Conservation (phyloP, 2,888 invertebrate species). For the Oxyteleia sp. region DNA sequence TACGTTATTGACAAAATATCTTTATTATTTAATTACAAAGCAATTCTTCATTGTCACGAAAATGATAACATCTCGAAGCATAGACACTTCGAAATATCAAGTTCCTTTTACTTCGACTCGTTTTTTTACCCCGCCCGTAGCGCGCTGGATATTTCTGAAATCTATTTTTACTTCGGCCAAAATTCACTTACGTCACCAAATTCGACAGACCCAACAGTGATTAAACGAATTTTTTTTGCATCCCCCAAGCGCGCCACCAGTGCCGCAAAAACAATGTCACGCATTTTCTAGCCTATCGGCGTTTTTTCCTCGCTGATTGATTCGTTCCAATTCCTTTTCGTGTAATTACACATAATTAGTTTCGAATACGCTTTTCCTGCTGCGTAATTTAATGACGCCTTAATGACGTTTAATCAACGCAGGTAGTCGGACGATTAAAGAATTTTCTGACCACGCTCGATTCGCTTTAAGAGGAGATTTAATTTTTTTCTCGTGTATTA, state of each 20-base stretch:
- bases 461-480: constrained; percentile 24
- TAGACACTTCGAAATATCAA: constrained; percentile 9
- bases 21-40: constrained; percentile 52
- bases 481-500: background rate
- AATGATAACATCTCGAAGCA: constrained; percentile 31
- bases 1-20: constrained; percentile 51
- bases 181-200: constrained; percentile 26
- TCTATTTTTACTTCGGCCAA: constrained; percentile 23
- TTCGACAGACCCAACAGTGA: constrained; percentile 31
- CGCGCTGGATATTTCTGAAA: constrained; percentile 6
- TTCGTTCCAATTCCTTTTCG: constrained; percentile 59
- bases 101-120: constrained; percentile 32
- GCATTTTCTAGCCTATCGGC: constrained; percentile 45
- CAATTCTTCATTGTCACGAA: constrained; percentile 46
- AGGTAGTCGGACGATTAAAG: constrained; percentile 13
- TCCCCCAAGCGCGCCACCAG: too few species aligned
- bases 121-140: background rate
- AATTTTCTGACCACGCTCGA: background rate
- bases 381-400: constrained; percentile 37
- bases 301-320: constrained; percentile 48
- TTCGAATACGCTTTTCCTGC: constrained; percentile 36
- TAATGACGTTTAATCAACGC: constrained; percentile 32
- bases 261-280: constrained; percentile 44
- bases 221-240: constrained; percentile 26
- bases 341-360: constrained; percentile 54